Conservation (phyloP, 2,888 invertebrate genomes). For the Meteorus colon region DNA sequence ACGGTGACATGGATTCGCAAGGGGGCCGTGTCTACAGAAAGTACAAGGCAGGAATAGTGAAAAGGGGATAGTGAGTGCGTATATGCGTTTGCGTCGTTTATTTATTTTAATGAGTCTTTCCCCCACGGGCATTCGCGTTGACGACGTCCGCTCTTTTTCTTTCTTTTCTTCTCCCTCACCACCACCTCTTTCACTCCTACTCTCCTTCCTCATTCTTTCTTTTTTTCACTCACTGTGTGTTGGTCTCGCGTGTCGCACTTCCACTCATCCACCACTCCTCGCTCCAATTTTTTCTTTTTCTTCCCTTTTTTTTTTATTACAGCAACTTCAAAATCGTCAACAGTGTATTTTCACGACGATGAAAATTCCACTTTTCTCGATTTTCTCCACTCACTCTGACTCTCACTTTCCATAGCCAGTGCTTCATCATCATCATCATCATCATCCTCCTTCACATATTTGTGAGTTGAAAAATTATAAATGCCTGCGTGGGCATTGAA, state of each 20-base stretch:
- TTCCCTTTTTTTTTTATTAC: neutral
- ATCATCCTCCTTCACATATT: slow-evolving; percentile 31
- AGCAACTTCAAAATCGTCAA: slow-evolving; percentile 24
- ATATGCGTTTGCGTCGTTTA: slow-evolving; percentile 55
- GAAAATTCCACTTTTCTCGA: slow-evolving; percentile 26
- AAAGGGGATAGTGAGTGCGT: slow-evolving; percentile 24
- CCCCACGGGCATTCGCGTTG: slow-evolving; percentile 40
- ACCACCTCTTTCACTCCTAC: neutral
- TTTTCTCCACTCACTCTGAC: neutral
- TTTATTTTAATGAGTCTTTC: slow-evolving; percentile 69
- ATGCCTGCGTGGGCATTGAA: slow-evolving; percentile 64
- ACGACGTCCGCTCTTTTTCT: slow-evolving; percentile 37
- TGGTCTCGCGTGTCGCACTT: neutral
- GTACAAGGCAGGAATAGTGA: neutral
- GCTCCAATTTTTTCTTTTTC: slow-evolving; percentile 14
- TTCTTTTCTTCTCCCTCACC: slow-evolving; percentile 33
- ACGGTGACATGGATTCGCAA: slow-evolving; percentile 31
- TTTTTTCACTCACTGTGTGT: slow-evolving; percentile 40
- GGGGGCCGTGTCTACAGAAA: slow-evolving; percentile 26
- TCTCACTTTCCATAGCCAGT: neutral
- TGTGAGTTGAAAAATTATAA: slow-evolving; percentile 53
- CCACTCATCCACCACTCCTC: slow-evolving; percentile 18
- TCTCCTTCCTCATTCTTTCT: neutral
- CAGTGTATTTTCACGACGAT: slow-evolving; percentile 27
- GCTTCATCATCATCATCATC: slow-evolving; percentile 26